Evolutionary conservation across 2,888 invertebrate genomes (phyloP).

Genomic region (Papilio demoleus): DNA sequence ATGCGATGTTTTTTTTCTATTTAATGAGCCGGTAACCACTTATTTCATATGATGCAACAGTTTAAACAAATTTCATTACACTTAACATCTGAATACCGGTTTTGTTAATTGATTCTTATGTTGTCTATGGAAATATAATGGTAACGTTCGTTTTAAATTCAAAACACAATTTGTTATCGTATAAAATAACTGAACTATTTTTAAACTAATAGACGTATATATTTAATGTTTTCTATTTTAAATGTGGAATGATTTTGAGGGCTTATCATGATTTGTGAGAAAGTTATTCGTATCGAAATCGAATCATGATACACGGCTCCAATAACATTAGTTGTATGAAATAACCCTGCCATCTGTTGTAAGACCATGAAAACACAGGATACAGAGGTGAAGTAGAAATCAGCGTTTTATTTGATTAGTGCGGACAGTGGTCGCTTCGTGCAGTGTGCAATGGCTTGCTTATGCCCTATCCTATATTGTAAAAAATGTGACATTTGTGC

Average conservation of each 20-base stretch:
- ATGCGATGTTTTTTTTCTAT: conserved; percentile 31
- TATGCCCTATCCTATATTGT: too few relatives aligned
- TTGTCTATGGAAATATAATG: conserved; percentile 14
- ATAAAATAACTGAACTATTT: neutral
- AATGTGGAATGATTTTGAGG: neutral
- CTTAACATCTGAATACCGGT: conserved; percentile 37
- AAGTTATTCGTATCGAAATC: too few relatives aligned
- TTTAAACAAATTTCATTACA: conserved; percentile 50
- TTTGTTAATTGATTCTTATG: conserved; percentile 30
- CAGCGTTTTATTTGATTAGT: too few relatives aligned
- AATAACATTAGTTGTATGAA: too few relatives aligned
- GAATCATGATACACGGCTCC: too few relatives aligned
- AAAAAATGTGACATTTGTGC: too few relatives aligned
- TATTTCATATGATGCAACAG: conserved; percentile 53
- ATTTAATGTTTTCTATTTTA: neutral
- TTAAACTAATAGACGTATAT: neutral
- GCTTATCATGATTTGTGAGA: too few relatives aligned
- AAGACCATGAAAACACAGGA: too few relatives aligned
- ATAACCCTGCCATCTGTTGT: too few relatives aligned
- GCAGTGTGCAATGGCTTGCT: too few relatives aligned
- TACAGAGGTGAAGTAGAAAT: too few relatives aligned
- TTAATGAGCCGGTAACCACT: neutral
- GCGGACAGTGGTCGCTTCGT: too few relatives aligned
- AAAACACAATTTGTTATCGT: conserved; percentile 22
- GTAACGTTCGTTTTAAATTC: conserved; percentile 44